Base-by-base conservation (phyloP, 2,113 vertebrate genomes). In the Euleptes europaea region DNA sequence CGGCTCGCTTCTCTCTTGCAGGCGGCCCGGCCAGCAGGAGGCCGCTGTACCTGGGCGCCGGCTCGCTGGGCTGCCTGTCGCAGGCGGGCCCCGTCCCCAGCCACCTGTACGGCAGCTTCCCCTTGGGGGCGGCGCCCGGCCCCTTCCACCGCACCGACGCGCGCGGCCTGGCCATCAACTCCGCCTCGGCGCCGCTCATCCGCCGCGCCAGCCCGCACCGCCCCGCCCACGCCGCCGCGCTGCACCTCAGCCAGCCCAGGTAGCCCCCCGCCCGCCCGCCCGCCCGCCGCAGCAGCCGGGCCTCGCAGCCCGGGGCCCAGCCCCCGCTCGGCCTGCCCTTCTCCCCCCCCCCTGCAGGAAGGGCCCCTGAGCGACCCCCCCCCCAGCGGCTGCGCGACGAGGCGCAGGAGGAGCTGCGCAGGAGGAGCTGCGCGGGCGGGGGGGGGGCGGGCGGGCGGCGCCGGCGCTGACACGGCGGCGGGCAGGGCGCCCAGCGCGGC, bases 31-130 rank as follows among this genome's bases (percentile, higher is more conserved):
- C 76, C n/a, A 87, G 26, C 78, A 91, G 84, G 28, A 84, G 21
- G 23, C 88, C 90, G 54, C 75, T 83, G 31, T 44, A 74, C 0
- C 0, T 86, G 7, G 47, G 74, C 90, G 80, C 80, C 0, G 83
- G 28, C n/a, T 94, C 93, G 35, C 40, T 93, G 84, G 88, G 49
- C 78, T 92, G 82, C 75, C 87, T 94, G 3, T 88, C 89, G 63
- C 92, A 90, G 28, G 28, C 5, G 0, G 85, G n/a, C 13, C 86
- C 63, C 74, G 35, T 44, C 26, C 1, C 82, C 1, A 65, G 60
- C 5, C 47, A 72, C 69, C 51, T 86, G 0, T 80, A 85, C 83
- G 82, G 72, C 12, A 87, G 80, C 47, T 74, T 84, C 81, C 78
- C 79, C 54, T 78, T 94, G 87, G 88, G 92, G 49, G 81, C 88